Evolutionary conservation across 2,797 vertebrate genomes (phyloP).

Genomic region (Syngnathus acus): DNA sequence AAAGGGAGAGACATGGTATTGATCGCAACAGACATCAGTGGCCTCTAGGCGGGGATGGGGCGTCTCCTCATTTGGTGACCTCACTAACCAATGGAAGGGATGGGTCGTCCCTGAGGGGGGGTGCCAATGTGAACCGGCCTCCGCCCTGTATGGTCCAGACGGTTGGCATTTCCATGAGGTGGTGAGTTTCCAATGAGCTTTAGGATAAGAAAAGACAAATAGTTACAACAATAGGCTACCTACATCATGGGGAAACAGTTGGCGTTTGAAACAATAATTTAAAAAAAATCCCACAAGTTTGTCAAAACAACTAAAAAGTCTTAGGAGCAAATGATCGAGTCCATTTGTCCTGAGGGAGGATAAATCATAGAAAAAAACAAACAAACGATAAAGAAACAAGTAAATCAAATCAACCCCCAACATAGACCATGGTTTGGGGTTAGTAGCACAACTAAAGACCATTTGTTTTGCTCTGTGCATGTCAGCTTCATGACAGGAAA

Average conservation of each 20-base stretch:
- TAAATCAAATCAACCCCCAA: constrained; percentile 66
- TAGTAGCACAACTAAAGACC: constrained; percentile 75
- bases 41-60: constrained; percentile 43
- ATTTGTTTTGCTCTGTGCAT: constrained; percentile 75
- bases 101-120: constrained; percentile 77
- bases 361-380: constrained; percentile 45
- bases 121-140: constrained; percentile 73
- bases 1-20: constrained; percentile 46
- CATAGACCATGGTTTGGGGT: constrained; percentile 59
- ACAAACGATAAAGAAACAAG: constrained; percentile 57
- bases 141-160: constrained; percentile 75
- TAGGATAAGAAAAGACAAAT: constrained; percentile 49
- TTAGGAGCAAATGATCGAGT: constrained; percentile 61
- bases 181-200: constrained; percentile 91
- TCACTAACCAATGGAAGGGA: constrained; percentile 93
- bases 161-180: constrained; percentile 75
- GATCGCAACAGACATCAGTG: constrained; percentile 60
- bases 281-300: constrained; percentile 40
- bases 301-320: constrained; percentile 51
- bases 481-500: constrained; percentile 45
- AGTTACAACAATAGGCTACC: constrained; percentile 27
- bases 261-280: constrained; percentile 5
- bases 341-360: constrained; percentile 61
- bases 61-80: constrained; percentile 56
- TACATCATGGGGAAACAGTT: constrained; percentile 5